Base-by-base conservation (phyloP, 2,888 invertebrate species). In the Oscheius sp. region DNA sequence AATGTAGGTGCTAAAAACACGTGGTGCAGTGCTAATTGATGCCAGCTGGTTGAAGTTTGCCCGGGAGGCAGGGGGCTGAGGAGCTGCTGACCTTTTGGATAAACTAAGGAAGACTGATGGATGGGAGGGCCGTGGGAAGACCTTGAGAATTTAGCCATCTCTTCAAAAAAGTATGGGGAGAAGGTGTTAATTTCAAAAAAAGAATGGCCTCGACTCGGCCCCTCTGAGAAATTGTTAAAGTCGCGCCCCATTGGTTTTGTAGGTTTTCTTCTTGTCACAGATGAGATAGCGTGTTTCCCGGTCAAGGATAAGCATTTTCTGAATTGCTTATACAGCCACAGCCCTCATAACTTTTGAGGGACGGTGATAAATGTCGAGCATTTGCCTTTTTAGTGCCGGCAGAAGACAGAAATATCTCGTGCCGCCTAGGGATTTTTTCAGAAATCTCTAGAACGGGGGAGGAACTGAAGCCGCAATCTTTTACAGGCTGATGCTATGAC, bases 11-110 rank as follows among this genome's bases (percentile, higher is more conserved):
- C 9, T 35, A 61, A 46, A 64, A 45, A 66, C 66, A 52, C 52
- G 66, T 66, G 66, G 58, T 58, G 35, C 35, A 35, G 61, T 52
- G 52, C 66, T 49, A 66, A 66, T 29, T 49, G 66, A 52, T 29
- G 12, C 52, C 66, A 66, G 66, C 66, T 66, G 66, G 49, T 35
- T 35, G 9, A 35, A 49, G 49, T 25, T 12, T 12, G 29, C 66
- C 16, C n/a, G 52, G 46, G 35, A 6, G 35, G 35, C 5, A 35
- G 35, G 35, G 35, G 35, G 35, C 35, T 9, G 35, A 35, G 35
- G 35, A 35, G 35, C 35, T 35, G 35, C 35, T 66, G 52, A 66
- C 66, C 66, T 66, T 66, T 66, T 27, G 52, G 18, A 66, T 66
- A 66, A 66, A 66, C 66, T 45, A 46, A 23, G 16, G 25, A 18